Base-by-base conservation (phyloP, 2,797 vertebrate species). In the Poecilia velifera region DNA sequence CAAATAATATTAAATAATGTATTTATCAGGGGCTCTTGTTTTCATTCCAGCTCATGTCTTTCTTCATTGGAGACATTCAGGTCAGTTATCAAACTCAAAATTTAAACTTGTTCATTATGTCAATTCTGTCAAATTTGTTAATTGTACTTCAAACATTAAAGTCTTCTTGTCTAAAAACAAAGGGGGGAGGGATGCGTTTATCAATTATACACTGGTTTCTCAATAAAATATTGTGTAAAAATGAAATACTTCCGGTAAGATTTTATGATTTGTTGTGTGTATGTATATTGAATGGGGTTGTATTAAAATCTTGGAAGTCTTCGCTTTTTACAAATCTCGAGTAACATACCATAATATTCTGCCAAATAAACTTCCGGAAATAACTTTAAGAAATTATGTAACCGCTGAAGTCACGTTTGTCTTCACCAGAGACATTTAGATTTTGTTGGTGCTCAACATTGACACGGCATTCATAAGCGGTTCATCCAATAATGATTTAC, bases 341-440 rank as follows among this genome's bases (percentile, higher is more conserved):
- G 28, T 36, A 51, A 25, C 45, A 28, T 31, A 74, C 41, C 53
- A 75, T 18, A 55, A 39, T 41, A 36, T 68, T 79, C 76, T 76
- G 76, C 55, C 68, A 74, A 81, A 47, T 59, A 75, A 77, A 77
- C 53, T 64, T 73, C 79, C 74, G 73, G 73, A 78, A 82, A 80
- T 84, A 72, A 43, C 53, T 45, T 47, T 34, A 9, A 46, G 78
- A 73, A 31, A 80, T 87, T 87, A 88, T 85, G 72, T 83, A 86
- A 86, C 73, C 14, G 13, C 10, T 79, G 16, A 41, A 43, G 36
- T 13, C 62, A 45, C 75, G 20, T 76, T 77, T 79, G 41, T 25
- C 20, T 78, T 45, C 4, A 10, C 2, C 71, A 20, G 51, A 49
- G 25, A 20, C 70, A 6, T 76, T 71, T 1, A 22, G 13, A 73